phyloP scores from a whole-genome alignment of 2,888 invertebrate genomes.

The Ypsolopha scabrella region DNA sequence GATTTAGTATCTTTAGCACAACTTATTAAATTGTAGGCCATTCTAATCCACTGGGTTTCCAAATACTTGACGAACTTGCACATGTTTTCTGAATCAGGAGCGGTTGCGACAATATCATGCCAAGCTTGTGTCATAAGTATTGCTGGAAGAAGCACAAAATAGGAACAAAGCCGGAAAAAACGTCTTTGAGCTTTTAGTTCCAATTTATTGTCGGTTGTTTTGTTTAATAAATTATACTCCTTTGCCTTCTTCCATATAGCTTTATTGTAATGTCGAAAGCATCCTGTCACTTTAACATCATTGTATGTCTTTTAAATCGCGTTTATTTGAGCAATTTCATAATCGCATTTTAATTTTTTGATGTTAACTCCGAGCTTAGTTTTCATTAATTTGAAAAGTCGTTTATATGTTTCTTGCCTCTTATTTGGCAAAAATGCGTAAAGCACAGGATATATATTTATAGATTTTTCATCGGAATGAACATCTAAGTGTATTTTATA shows the following conservation, averaged over 20 bases:
- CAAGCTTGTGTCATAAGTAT: not conserved
- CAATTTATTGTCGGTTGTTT: not conserved
- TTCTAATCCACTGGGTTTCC: too few species aligned
- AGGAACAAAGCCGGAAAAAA: not conserved
- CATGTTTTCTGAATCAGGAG: not conserved
- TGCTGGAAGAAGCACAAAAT: not conserved
- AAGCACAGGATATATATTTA: slow-evolving; percentile 8
- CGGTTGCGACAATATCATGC: not conserved
- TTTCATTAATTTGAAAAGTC: not conserved
- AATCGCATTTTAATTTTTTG: slow-evolving; percentile 5
- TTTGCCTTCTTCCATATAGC: slow-evolving; percentile 5
- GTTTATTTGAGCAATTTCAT: slow-evolving; percentile 4
- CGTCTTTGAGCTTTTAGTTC: not conserved
- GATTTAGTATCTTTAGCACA: too few species aligned
- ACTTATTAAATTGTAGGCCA: too few species aligned
- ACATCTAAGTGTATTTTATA: slow-evolving; percentile 9
- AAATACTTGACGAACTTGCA: too few species aligned
- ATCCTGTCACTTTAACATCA: slow-evolving; percentile 3
- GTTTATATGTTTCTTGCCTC: slow-evolving; percentile 3
- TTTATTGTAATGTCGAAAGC: slow-evolving; percentile 5
- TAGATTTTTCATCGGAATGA: slow-evolving; percentile 7
- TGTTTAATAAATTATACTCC: too few species aligned
- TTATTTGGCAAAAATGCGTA: slow-evolving; percentile 9
- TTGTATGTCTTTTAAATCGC: not conserved
- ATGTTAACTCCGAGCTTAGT: slow-evolving; percentile 1